A percentile compares a stretch with the other conserved stretches of the same genome.
These are phyloP conservation scores for Mesoligia furuncula DNA, from an alignment of 2,888 invertebrate genomes.

Conservation along the genomic window DNA sequence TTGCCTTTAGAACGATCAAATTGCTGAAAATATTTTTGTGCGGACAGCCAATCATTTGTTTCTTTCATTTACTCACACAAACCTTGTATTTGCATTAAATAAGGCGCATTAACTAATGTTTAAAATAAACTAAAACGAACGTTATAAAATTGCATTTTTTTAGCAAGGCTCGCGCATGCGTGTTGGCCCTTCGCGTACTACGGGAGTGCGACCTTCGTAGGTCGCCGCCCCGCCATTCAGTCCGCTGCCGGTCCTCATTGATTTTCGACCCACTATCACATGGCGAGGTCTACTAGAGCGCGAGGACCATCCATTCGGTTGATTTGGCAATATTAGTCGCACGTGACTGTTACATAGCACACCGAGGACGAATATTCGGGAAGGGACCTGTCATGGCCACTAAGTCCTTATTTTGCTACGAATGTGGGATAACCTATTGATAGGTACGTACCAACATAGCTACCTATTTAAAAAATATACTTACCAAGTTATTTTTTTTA, in stretches of 20 bases:
- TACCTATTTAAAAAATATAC: background rate
- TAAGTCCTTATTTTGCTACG: background rate
- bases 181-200: slow-evolving; percentile 83
- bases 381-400: slow-evolving; percentile 29
- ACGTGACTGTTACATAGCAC: slow-evolving; percentile 63
- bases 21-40: background rate
- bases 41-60: background rate
- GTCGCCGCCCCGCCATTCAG: slow-evolving; percentile 87
- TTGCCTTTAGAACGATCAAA: background rate
- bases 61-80: background rate
- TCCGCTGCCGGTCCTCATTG: slow-evolving; percentile 81
- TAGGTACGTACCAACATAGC: slow-evolving; percentile 42
- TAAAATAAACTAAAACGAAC: background rate
- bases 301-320: slow-evolving; percentile 75
- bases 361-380: slow-evolving; percentile 28
- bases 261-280: slow-evolving; percentile 84
- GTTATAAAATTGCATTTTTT: slow-evolving; percentile 41
- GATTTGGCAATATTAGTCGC: slow-evolving; percentile 73
- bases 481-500: background rate
- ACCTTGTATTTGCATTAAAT: background rate
- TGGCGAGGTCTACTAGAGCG: slow-evolving; percentile 77
- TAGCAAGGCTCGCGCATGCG: slow-evolving; percentile 80
- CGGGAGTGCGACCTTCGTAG: slow-evolving; percentile 86
- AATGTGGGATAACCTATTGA: slow-evolving; percentile 14
- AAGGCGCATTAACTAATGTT: no score